Evolutionary conservation across 1,140 invertebrate species (phyloP).

Genomic region (Aphelinus atriplicis): DNA sequence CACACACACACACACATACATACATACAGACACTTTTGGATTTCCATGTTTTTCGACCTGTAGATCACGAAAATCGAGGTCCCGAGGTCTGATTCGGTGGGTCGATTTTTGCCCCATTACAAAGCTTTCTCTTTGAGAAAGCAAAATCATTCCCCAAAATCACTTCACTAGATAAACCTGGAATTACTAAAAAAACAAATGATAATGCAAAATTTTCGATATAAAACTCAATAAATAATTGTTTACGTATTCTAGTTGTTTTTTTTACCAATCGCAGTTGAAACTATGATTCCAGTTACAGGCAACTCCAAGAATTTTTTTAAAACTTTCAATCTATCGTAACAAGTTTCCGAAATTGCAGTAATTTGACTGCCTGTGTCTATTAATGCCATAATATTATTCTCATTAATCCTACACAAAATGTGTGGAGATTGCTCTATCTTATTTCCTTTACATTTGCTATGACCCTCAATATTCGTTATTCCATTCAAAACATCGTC

Average conservation of each 20-base stretch:
- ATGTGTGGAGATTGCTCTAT: not conserved
- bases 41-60: too few species aligned
- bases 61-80: too few species aligned
- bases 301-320: constrained; percentile 29
- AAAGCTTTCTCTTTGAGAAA: too few species aligned
- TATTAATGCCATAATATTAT: constrained; percentile 20
- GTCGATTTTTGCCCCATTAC: too few species aligned
- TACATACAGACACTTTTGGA: too few species aligned
- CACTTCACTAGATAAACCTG: constrained; percentile 33
- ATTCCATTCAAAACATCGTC: constrained; percentile 18
- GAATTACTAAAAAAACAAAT: constrained; percentile 34
- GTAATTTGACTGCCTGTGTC: constrained; percentile 45
- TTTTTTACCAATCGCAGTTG: constrained; percentile 41
- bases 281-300: constrained; percentile 35
- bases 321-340: constrained; percentile 23
- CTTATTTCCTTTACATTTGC: not conserved
- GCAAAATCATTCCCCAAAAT: constrained; percentile 45
- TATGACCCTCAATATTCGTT: not conserved
- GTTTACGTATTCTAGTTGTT: constrained; percentile 36
- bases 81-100: too few species aligned
- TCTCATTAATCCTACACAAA: constrained; percentile 4
- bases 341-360: constrained; percentile 38
- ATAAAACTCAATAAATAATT: constrained; percentile 30
- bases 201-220: constrained; percentile 12
- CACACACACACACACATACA: too few species aligned